Evolutionary conservation across 2,113 vertebrate genomes (phyloP), one percentile per base, ranked within the genome.

Genomic region (Delphinus delphis): DNA sequence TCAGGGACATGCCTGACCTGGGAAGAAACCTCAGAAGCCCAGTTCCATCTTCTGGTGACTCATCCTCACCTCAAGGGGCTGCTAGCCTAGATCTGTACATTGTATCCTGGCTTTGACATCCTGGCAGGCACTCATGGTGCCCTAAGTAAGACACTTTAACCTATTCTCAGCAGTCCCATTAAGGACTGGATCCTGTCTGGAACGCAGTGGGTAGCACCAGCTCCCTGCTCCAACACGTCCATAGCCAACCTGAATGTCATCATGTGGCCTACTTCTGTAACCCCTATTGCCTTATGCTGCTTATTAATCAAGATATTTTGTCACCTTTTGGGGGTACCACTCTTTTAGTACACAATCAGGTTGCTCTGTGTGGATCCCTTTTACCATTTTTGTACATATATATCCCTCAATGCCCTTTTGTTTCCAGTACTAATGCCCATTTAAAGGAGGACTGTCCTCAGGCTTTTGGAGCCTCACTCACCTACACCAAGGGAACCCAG

Each of bases 191-290:
- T 79, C 26, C 38, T 80, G 33, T 71, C 33, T 60, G 36, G n/a
- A 81, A 28, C 8, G 3, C 60, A 82, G 0, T 10, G 25, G 7
- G 13, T 25, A 26, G n/a, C 20, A 8, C 14, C 33, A 15, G 1
- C 8, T 89, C 5, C 50, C 41, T 83, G 10, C 38, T n/a, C 41
- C 58, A 70, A 41, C 3, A 10, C 1, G 0, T 3, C 55, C 23
- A 44, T 70, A 50, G 33, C 36, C 65, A 82, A 41, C 1, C 6
- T 14, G 21, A 20, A 67, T 4, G 3, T 55, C 58, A 47, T 55
- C 74, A 50, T 26, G 18, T 20, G 68, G 11, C 26, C 38, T 36
- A 73, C 55, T 85, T 65, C n/a, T 62, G 4, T n/a, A 58, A 3
- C 41, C 63, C 23, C 41, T 20, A 47, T 67, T 53, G 53, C 2